phyloP scores from a whole-genome alignment of 2,113 vertebrate genomes.

The Oceanodroma tethys region DNA sequence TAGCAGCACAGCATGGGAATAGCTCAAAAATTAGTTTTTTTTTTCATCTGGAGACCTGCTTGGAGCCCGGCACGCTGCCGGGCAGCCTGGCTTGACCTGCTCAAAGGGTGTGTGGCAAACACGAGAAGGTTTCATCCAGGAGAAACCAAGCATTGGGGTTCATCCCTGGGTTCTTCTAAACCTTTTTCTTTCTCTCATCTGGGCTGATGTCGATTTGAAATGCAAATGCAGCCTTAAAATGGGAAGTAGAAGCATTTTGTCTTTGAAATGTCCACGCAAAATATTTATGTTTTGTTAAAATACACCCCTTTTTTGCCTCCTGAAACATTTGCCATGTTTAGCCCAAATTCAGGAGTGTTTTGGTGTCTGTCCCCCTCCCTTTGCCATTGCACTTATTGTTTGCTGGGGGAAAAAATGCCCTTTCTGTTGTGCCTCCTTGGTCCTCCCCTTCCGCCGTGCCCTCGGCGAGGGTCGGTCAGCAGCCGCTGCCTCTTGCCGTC shows the following conservation, averaged over 20 bases:
- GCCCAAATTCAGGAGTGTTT: neutral
- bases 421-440: neutral
- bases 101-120: neutral
- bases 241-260: neutral
- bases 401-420: neutral
- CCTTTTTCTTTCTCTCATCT: neutral
- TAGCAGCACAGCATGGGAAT: neutral
- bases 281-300: neutral
- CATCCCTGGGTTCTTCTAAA: neutral
- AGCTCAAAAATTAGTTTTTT: fast-evolving
- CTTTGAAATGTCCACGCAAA: neutral
- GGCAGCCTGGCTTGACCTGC: neutral
- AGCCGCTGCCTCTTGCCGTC: neutral
- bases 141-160: neutral
- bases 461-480: fast-evolving
- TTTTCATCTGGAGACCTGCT: neutral
- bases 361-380: neutral
- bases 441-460: neutral
- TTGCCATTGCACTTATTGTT: neutral
- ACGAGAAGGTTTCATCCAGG: neutral
- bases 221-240: neutral
- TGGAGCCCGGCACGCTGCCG: fast-evolving
- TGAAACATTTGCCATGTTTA: neutral
- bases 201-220: neutral
- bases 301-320: too few relatives aligned